These are phyloP conservation scores for Leptinotarsa defecta DNA, from an alignment of 1,140 invertebrate genomes.

Conservation along the genomic window DNA sequence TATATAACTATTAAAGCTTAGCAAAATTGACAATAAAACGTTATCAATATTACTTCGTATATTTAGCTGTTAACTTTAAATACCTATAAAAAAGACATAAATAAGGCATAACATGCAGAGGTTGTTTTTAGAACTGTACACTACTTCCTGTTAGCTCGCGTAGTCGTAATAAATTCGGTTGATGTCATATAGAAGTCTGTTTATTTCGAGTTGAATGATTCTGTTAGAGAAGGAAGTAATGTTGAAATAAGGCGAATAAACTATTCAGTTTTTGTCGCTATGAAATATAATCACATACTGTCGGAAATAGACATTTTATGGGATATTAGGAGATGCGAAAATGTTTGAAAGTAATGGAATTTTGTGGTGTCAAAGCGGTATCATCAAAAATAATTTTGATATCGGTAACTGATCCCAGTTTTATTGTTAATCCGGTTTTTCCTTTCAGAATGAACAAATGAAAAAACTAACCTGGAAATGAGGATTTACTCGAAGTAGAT, in stretches of 20 bases:
- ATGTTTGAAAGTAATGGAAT: too few relatives aligned
- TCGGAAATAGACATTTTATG: too few relatives aligned
- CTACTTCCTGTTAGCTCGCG: not conserved
- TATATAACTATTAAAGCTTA: not conserved
- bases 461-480: too few relatives aligned
- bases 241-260: not conserved
- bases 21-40: not conserved
- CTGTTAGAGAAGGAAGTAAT: not conserved
- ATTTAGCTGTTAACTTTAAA: constrained; percentile 1
- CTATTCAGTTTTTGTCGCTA: not conserved
- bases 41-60: not conserved
- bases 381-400: too few relatives aligned
- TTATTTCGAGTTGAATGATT: constrained; percentile 9
- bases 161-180: not conserved
- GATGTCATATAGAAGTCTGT: not conserved
- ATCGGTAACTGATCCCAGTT: too few relatives aligned
- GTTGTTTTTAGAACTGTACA: constrained; percentile 1
- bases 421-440: too few relatives aligned
- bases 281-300: not conserved
- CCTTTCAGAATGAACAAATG: too few relatives aligned
- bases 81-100: constrained; percentile 1
- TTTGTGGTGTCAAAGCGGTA: too few relatives aligned
- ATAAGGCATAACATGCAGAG: not conserved
- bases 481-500: too few relatives aligned
- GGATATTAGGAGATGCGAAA: too few relatives aligned